These are phyloP conservation scores for Notarius quadriscutis DNA, from an alignment of 2,113 vertebrate species.

Conservation along the genomic window DNA sequence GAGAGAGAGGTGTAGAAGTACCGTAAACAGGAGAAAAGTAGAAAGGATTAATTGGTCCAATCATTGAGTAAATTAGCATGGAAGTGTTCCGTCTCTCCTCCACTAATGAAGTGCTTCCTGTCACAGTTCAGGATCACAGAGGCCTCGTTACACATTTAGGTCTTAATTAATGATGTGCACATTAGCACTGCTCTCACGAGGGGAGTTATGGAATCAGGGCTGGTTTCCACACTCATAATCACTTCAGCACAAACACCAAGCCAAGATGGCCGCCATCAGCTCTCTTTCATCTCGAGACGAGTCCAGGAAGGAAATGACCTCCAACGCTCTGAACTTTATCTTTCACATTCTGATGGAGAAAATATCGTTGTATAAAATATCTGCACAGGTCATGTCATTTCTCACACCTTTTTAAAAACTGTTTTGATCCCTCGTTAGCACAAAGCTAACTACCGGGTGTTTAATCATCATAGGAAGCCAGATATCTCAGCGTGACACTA, in stretches of 20 bases:
- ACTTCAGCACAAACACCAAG: not conserved
- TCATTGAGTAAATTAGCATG: not conserved
- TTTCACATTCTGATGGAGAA: not conserved
- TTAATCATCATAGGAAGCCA: not conserved
- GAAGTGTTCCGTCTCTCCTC: not conserved
- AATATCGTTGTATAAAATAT: not conserved
- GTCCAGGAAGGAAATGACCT: not conserved
- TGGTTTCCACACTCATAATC: not conserved
- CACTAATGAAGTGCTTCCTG: slow-evolving; percentile 39
- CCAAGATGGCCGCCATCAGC: not conserved
- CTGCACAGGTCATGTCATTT: not conserved
- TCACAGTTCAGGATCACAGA: slow-evolving; percentile 22
- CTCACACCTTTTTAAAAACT: no score
- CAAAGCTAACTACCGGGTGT: not conserved
- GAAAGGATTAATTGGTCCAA: not conserved
- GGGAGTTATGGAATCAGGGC: not conserved
- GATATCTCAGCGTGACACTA: not conserved
- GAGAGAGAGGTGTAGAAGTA: not conserved
- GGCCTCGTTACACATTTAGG: slow-evolving; percentile 22
- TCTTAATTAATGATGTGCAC: slow-evolving; percentile 49
- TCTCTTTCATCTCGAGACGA: not conserved
- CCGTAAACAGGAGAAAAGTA: not conserved
- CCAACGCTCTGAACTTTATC: not conserved
- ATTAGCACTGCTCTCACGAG: slow-evolving; percentile 35
- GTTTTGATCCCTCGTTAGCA: not conserved